Conservation (phyloP, 2,888 invertebrate species). For the Acanthosoma haemorrhoidale region DNA sequence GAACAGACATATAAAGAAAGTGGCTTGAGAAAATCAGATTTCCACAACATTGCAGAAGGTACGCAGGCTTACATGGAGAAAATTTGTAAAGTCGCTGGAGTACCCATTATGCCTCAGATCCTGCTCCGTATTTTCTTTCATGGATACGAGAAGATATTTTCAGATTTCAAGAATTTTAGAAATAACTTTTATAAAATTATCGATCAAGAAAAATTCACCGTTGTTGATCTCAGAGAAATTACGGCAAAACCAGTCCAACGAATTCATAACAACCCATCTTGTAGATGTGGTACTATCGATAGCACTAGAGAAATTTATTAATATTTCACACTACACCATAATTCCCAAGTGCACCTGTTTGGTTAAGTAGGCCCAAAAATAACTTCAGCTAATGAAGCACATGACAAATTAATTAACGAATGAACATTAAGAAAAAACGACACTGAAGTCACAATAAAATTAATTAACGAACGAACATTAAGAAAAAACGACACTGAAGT, state of each 20-base stretch:
- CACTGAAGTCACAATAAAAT: no score
- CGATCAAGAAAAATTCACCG: slow-evolving; percentile 54
- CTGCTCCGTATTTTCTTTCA: slow-evolving; percentile 67
- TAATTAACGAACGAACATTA: no score
- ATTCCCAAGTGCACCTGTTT: no score
- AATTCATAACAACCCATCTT: slow-evolving; percentile 31
- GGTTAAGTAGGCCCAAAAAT: no score
- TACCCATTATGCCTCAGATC: slow-evolving; percentile 61
- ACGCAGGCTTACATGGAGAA: slow-evolving; percentile 65
- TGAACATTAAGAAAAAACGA: no score
- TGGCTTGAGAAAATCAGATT: slow-evolving; percentile 66
- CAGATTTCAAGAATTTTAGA: slow-evolving; percentile 58
- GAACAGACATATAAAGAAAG: slow-evolving; percentile 54
- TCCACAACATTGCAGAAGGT: slow-evolving; percentile 70
- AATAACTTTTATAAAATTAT: slow-evolving; percentile 60
- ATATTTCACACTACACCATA: no score
- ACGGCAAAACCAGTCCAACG: slow-evolving; percentile 28
- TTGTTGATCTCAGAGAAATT: slow-evolving; percentile 34
- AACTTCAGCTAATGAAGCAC: no score
- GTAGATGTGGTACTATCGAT: slow-evolving; percentile 30
- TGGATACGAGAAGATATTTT: slow-evolving; percentile 59
- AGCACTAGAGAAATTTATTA: slow-evolving; percentile 16
- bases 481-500: no score
- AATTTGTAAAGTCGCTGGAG: slow-evolving; percentile 55
- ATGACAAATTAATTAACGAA: no score